phyloP scores from a whole-genome alignment of 2,888 invertebrate species.

The Caenorhabditis drosophilae region DNA sequence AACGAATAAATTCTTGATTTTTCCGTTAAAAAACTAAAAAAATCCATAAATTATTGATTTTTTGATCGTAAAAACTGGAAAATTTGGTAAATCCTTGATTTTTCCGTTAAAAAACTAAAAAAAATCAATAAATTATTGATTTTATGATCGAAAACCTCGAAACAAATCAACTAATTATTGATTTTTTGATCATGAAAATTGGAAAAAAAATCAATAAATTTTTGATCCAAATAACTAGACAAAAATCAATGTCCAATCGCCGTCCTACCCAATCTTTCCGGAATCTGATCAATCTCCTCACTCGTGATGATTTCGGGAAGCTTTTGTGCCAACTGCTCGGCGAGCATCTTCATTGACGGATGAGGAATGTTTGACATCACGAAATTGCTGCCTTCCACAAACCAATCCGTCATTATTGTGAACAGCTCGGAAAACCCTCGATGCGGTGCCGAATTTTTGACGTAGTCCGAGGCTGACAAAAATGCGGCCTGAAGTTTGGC shows the following conservation, averaged over 20 bases:
- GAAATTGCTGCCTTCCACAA: constrained; percentile 21
- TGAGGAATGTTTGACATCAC: constrained; percentile 17
- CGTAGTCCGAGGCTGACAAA: constrained; percentile 9
- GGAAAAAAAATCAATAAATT: too few relatives aligned
- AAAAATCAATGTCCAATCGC: neutral
- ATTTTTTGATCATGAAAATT: too few relatives aligned
- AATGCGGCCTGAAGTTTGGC: constrained; percentile 17
- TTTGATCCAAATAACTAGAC: too few relatives aligned
- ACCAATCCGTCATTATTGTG: constrained; percentile 23
- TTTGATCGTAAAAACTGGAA: too few relatives aligned
- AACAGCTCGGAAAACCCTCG: constrained; percentile 20
- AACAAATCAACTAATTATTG: too few relatives aligned
- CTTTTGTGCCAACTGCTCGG: constrained; percentile 6
- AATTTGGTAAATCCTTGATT: too few relatives aligned
- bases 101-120: too few relatives aligned
- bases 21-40: too few relatives aligned
- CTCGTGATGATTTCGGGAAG: constrained; percentile 18
- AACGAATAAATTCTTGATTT: too few relatives aligned
- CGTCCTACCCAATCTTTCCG: neutral
- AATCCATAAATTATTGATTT: too few relatives aligned
- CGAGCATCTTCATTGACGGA: constrained; percentile 14
- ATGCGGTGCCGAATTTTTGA: constrained; percentile 17
- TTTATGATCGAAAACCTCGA: too few relatives aligned
- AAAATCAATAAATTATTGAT: too few relatives aligned
- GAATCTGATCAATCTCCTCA: constrained; percentile 13